A percentile compares a stretch with the other conserved stretches of the same genome.
These are phyloP conservation scores for Herminia tarsipennalis DNA, from an alignment of 2,888 invertebrate genomes.

Conservation along the genomic window DNA sequence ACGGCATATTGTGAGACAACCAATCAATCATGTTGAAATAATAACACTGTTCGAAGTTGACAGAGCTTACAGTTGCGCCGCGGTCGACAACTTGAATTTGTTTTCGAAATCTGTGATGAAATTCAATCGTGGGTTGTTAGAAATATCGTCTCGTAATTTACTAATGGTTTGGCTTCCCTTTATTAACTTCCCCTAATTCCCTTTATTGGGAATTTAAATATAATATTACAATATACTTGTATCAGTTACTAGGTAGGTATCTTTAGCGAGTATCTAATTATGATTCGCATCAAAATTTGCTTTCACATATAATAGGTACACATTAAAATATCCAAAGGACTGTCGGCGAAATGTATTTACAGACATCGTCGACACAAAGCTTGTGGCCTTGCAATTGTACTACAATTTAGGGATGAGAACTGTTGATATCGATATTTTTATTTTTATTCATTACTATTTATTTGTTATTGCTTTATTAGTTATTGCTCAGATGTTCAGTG, in stretches of 20 bases:
- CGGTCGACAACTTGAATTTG: too few relatives aligned
- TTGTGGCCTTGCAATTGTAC: constrained; percentile 57
- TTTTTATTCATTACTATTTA: neutral
- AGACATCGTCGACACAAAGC: constrained; percentile 51
- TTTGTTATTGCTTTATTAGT: neutral
- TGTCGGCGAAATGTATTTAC: constrained; percentile 47
- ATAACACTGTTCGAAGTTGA: constrained; percentile 18
- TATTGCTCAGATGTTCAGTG: neutral
- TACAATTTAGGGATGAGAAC: constrained; percentile 42
- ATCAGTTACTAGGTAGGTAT: too few relatives aligned
- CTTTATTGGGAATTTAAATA: neutral
- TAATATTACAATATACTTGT: too few relatives aligned
- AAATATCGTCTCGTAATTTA: neutral
- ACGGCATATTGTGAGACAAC: constrained; percentile 1
- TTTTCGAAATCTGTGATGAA: too few relatives aligned
- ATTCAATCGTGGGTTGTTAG: constrained; percentile 2
- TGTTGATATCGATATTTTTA: constrained; percentile 6
- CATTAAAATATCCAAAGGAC: constrained; percentile 43
- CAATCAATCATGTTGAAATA: constrained; percentile 32
- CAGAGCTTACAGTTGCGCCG: constrained; percentile 20
- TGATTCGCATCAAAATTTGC: too few relatives aligned
- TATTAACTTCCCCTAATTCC: neutral
- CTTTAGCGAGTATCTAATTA: too few relatives aligned
- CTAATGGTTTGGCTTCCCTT: neutral
- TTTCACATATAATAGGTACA: too few relatives aligned